Base-by-base conservation (phyloP, 2,113 vertebrate species). In the Urocynchramus pylzowi region DNA sequence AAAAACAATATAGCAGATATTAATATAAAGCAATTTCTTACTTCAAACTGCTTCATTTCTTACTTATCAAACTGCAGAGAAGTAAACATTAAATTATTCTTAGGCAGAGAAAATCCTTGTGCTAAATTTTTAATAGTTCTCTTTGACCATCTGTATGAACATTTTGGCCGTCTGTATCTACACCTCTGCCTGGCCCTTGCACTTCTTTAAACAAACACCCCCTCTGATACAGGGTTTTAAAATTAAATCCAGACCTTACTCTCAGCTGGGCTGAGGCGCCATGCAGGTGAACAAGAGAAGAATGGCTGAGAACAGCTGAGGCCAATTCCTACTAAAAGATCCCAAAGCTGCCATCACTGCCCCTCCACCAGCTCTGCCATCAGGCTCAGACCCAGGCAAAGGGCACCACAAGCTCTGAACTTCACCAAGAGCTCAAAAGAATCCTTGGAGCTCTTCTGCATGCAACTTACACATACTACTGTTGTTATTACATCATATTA, bases 301-400 rank as follows among this genome's bases (percentile, higher is more conserved):
- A 50, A 35, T 13, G 18, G 60, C 37, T 52, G 47, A 24, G 35
- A 47, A 13, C 11, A 45, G 42, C 37, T 28, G 8, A 31, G 10
- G 31, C 28, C 6, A 4, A 2, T 28, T 84, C 50, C 54, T 11
- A 37, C 45, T 2, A 16, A 4, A 17, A 28, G 17, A n/a, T 31
- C 24, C 31, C 30, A 24, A n/a, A 49, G 28, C 5, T 44, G 35
- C 50, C 30, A 22, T 27, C 1, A 2, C 26, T 45, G 39, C 50
- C 17, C 13, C 15, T 39, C 16, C 49, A 3, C 23, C 1, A 13
- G 27, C 69, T 7, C 0, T 2, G 18, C 3, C 47, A 41, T 11
- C 7, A 8, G 0, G 3, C 44, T 16, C 9, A 24, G 28, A 41
- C 13, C 10, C 33, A 4, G 17, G 49, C 26, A n/a, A 56, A 47